phyloP scores from a whole-genome alignment of 2,113 vertebrate species.

The Chaetops frenatus region DNA sequence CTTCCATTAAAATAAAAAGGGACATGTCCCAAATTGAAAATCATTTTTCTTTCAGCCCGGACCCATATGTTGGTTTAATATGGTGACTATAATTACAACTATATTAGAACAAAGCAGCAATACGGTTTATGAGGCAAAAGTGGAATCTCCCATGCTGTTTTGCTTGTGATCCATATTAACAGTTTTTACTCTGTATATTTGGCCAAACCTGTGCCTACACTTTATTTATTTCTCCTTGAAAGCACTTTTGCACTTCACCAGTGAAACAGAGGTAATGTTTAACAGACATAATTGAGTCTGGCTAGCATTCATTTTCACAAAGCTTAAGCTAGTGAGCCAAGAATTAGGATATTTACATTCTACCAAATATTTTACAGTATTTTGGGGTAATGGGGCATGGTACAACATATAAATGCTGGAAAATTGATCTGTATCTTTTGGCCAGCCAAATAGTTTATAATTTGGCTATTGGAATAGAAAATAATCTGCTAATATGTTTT shows the following conservation, averaged over 20 bases:
- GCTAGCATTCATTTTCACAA: not conserved
- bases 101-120: not conserved
- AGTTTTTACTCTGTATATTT: not conserved
- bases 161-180: not conserved
- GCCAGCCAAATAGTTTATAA: not conserved
- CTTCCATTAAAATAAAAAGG: not conserved
- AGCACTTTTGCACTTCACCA: not conserved
- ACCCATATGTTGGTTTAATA: not conserved
- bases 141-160: not conserved
- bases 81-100: not conserved
- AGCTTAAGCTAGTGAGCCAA: not conserved
- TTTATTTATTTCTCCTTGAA: not conserved
- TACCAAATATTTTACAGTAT: not conserved
- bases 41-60: not conserved
- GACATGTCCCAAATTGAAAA: not conserved
- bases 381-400: not conserved
- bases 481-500: not conserved
- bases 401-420: not conserved
- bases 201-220: not conserved
- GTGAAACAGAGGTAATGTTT: not conserved
- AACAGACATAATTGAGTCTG: not conserved
- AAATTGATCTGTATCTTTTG: not conserved
- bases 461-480: not conserved
- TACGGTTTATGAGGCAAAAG: not conserved
- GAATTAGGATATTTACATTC: not conserved